These are phyloP conservation scores for Columba livia DNA, from an alignment of 2,113 vertebrate genomes.

Conservation along the genomic window DNA sequence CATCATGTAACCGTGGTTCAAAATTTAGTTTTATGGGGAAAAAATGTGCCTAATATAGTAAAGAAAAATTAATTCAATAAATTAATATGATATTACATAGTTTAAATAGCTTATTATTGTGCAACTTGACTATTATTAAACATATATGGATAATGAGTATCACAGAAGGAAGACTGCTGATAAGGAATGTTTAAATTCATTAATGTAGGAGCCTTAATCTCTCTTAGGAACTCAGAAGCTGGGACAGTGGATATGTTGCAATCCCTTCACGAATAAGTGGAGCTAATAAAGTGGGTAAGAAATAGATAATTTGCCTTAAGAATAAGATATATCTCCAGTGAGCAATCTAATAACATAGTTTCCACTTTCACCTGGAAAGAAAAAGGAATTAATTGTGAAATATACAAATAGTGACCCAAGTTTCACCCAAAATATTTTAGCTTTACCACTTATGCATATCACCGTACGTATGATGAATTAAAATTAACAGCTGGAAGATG, in stretches of 20 bases:
- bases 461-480: background rate
- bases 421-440: slow-evolving; percentile 2
- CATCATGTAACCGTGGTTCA: background rate
- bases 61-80: background rate
- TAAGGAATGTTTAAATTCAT: background rate
- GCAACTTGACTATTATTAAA: background rate
- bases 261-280: background rate
- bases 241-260: background rate
- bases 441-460: background rate
- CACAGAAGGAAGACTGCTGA: background rate
- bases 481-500: background rate
- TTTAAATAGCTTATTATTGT: background rate
- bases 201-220: background rate
- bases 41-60: background rate
- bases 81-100: background rate
- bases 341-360: background rate
- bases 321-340: background rate
- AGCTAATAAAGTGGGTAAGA: background rate
- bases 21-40: background rate
- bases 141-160: background rate
- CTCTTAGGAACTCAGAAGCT: background rate
- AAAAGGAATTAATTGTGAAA: background rate
- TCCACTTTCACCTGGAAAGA: background rate
- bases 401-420: background rate
- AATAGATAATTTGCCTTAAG: background rate